Conservation (phyloP, 2,888 invertebrate genomes). For the Meiosimyza platycephala region DNA sequence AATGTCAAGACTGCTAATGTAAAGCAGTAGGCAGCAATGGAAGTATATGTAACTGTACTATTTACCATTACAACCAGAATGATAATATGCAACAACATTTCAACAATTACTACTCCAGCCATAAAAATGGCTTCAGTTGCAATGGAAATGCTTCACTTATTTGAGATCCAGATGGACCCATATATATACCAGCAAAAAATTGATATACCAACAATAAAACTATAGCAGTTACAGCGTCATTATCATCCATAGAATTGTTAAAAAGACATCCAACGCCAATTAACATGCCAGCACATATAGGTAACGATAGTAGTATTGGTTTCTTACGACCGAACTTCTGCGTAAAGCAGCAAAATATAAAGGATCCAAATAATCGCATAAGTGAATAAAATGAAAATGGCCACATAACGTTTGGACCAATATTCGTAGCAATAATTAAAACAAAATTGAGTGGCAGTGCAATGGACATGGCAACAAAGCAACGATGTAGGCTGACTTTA, state of each 20-base stretch:
- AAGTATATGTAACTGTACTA: not conserved
- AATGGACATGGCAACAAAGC: conserved; percentile 9
- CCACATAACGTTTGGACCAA: not conserved
- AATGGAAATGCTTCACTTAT: conserved; percentile 17
- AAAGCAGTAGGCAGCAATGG: not conserved
- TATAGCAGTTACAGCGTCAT: not conserved
- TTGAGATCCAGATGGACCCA: not conserved
- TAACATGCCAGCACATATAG: not conserved
- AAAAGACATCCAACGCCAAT: not conserved
- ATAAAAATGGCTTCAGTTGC: not conserved
- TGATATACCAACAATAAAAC: not conserved
- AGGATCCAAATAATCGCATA: not conserved
- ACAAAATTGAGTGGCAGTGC: not conserved
- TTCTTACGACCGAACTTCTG: not conserved
- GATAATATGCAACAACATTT: conserved; percentile 7
- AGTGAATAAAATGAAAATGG: not conserved
- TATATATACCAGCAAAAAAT: conserved; percentile 10
- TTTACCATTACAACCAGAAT: not conserved
- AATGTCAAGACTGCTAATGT: not conserved
- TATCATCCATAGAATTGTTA: not conserved
- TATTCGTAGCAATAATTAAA: not conserved
- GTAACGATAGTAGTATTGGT: not conserved
- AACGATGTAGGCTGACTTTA: not conserved
- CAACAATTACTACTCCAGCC: not conserved
- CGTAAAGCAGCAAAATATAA: not conserved